Conservation (phyloP, 1,140 invertebrate species). For the Euborellia annulipes region DNA sequence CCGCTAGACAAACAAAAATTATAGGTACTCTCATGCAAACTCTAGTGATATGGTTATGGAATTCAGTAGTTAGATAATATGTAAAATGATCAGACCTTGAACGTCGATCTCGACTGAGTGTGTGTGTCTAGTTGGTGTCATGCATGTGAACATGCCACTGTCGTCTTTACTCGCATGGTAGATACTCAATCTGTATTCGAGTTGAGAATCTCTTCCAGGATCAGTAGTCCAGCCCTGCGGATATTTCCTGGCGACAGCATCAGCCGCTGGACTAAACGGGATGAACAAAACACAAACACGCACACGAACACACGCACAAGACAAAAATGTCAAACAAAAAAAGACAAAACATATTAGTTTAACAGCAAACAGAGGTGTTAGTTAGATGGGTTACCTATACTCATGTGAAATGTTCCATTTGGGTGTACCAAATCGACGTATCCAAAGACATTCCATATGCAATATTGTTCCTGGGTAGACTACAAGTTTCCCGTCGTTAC, state of each 20-base stretch:
- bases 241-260: constrained; percentile 39
- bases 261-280: too few relatives aligned
- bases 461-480: constrained; percentile 70
- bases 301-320: neutral
- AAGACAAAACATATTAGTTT: too few relatives aligned
- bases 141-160: constrained; percentile 62
- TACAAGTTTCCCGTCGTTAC: constrained; percentile 65
- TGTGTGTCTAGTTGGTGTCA: constrained; percentile 59
- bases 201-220: constrained; percentile 52
- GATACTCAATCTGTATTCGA: constrained; percentile 70
- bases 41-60: too few relatives aligned
- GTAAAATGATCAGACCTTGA: constrained; percentile 40
- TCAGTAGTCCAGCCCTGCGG: constrained; percentile 70
- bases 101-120: constrained; percentile 67
- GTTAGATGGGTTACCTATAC: constrained; percentile 31
- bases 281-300: neutral
- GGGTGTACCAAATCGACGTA: constrained; percentile 63
- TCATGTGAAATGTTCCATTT: constrained; percentile 63
- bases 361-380: too few relatives aligned
- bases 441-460: constrained; percentile 77
- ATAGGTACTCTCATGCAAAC: too few relatives aligned
- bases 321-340: too few relatives aligned
- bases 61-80: too few relatives aligned
- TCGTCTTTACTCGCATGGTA: constrained; percentile 61
- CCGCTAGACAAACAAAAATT: constrained; percentile 33